Evolutionary conservation across 1,140 invertebrate species (phyloP).

Genomic region (Aphaenogaster floridana): DNA sequence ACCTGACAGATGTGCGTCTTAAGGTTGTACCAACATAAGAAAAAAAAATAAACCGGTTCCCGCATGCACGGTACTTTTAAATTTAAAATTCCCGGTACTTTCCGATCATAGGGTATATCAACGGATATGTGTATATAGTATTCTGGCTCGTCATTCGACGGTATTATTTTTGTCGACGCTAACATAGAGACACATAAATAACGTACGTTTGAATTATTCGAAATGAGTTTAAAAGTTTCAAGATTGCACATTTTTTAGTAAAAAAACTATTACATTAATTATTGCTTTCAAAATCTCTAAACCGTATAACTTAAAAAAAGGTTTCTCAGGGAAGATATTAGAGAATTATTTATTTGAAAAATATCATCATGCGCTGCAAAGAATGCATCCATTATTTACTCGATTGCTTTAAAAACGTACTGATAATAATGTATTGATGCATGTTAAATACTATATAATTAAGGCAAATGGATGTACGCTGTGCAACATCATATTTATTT

Average conservation of each 20-base stretch:
- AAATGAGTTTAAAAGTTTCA: neutral
- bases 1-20: too few species aligned
- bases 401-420: neutral
- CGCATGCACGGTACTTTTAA: too few species aligned
- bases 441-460: neutral
- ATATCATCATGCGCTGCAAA: neutral
- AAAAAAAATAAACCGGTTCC: too few species aligned
- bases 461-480: neutral
- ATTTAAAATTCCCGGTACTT: too few species aligned
- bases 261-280: neutral
- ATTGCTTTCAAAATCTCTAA: neutral
- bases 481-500: neutral
- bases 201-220: neutral
- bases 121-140: neutral
- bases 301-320: neutral
- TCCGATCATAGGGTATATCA: too few species aligned
- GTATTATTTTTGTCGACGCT: neutral
- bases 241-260: neutral
- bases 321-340: neutral
- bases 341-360: neutral
- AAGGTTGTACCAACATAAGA: too few species aligned
- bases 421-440: neutral
- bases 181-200: neutral
- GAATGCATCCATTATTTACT: neutral
- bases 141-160: neutral